Percentiles rank a stretch among this genome's conserved stretches.
Conservation (phyloP, 1,140 invertebrate genomes). For the Drosophila sproati region DNA sequence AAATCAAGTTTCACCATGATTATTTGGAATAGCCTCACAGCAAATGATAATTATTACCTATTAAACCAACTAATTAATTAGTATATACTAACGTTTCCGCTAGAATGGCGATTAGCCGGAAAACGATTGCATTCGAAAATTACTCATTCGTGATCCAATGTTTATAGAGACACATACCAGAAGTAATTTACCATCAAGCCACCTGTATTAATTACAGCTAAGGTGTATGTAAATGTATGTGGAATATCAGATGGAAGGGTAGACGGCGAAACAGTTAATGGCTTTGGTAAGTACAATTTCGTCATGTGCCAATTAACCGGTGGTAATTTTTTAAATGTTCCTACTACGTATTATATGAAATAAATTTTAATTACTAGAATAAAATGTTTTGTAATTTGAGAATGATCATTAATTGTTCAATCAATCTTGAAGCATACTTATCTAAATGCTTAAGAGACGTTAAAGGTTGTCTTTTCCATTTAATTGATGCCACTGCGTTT, state of each 20-base stretch:
- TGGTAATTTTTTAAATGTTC: not conserved
- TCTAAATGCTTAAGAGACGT: not conserved
- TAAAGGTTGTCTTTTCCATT: too few relatives aligned
- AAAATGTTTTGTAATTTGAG: not conserved
- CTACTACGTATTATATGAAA: not conserved
- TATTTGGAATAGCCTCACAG: slow-evolving; percentile 13
- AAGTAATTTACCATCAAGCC: not conserved
- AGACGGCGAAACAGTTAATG: too few relatives aligned
- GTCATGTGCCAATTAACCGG: not conserved
- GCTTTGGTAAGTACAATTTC: not conserved
- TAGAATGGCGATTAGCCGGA: slow-evolving; percentile 2
- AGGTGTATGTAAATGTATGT: not conserved
- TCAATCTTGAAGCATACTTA: not conserved
- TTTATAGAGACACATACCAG: not conserved
- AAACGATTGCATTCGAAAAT: slow-evolving; percentile 25
- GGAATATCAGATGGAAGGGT: not conserved
- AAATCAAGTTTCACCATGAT: slow-evolving; percentile 12
- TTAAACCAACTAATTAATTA: slow-evolving; percentile 35
- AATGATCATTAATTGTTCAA: not conserved
- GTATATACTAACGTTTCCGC: slow-evolving; percentile 16
- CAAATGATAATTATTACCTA: slow-evolving; percentile 18
- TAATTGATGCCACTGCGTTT: not conserved
- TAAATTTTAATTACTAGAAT: not conserved
- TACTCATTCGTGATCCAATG: slow-evolving; percentile 36
- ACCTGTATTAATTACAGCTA: not conserved